These are phyloP conservation scores for Salvelinus sp. DNA, from an alignment of 2,113 vertebrate species.

Conservation along the genomic window DNA sequence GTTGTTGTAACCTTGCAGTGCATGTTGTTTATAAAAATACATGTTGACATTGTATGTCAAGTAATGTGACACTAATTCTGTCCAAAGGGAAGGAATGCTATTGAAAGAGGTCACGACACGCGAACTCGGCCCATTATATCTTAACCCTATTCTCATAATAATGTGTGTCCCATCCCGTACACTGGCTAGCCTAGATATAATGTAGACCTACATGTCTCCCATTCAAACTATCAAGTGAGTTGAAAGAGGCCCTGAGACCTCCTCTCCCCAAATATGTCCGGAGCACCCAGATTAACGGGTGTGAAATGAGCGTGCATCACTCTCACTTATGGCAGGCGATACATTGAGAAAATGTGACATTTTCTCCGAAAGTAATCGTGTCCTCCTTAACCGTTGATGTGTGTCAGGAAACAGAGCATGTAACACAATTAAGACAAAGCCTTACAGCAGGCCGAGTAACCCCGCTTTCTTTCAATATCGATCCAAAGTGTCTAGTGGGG, in stretches of 20 bases:
- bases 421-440: slow-evolving; percentile 15
- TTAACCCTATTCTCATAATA: too few species aligned
- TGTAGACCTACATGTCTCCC: background rate
- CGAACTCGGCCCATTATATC: too few species aligned
- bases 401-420: slow-evolving; percentile 19
- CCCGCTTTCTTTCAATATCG: background rate
- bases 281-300: slow-evolving; percentile 1
- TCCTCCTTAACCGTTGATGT: slow-evolving; percentile 18
- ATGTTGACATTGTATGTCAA: too few species aligned
- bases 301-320: slow-evolving; percentile 5
- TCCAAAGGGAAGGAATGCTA: too few species aligned
- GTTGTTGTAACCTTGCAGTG: too few species aligned
- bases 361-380: slow-evolving; percentile 26
- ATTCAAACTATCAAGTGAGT: background rate
- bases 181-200: background rate
- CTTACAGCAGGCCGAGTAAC: background rate
- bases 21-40: too few species aligned
- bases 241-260: background rate
- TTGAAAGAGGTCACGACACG: too few species aligned
- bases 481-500: background rate
- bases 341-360: slow-evolving; percentile 19
- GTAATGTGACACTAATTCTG: too few species aligned
- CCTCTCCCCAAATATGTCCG: too few species aligned
- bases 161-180: background rate
- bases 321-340: slow-evolving; percentile 32